Evolutionary conservation across 2,113 vertebrate genomes (phyloP), one percentile per base, ranked within the genome.

Genomic region (Ptilonorhynchus violaceus): DNA sequence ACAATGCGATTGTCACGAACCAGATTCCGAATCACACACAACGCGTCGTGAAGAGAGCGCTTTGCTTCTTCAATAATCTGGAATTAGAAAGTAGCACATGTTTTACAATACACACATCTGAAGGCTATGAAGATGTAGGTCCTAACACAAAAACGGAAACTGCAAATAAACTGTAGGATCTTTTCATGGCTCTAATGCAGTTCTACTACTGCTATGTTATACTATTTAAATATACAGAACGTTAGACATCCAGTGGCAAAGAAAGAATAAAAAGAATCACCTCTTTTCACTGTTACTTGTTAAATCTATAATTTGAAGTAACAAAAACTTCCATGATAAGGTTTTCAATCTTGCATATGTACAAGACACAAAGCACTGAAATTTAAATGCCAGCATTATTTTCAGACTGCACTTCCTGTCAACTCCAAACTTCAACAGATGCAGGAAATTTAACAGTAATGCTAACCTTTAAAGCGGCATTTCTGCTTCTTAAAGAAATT

Each of bases 51-150:
- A 39, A 99, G 99, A 4, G 99, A 99, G 5, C 99, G 98, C 81
- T 99, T 99, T 1, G 99, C 99, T 92, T 99, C 99, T 93, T 99
- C 99, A 15, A 99, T 99, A 60, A 99, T 99, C 99, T 99, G 49
- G 2, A 74, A 75, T 41, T 8, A 67, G 1, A 72, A 7, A 81
- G 37, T 0, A 72, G 31, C 11, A 2, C 0, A 1, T 15, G 33
- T 23, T 52, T 73, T 52, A 62, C 15, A 77, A 44, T 0, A 79
- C 3, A 22, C 15, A 80, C 85, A 31, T 5, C 21, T n/a, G 49
- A 35, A 90, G 13, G 52, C n/a, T 56, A 20, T 1, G 18, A 62
- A 63, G 33, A 33, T 27, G 1, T 2, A 62, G 5, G 20, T 88
- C 53, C 66, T 24, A 75, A 30, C 4, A 35, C 5, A 85, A 17